Base-by-base conservation (phyloP, 2,888 invertebrate genomes). In the Drosophila phalerata region DNA sequence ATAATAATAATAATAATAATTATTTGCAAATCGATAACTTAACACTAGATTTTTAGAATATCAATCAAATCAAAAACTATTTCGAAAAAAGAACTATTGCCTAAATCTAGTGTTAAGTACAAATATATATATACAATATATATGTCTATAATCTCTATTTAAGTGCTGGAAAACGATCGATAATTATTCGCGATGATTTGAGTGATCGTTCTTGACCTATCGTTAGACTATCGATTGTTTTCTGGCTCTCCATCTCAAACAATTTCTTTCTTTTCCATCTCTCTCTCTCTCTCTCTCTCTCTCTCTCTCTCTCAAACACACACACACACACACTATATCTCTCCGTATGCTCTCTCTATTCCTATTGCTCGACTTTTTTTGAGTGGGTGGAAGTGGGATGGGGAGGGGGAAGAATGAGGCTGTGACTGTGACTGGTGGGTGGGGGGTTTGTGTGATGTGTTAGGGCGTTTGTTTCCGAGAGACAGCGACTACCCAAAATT, bases 91-190 rank as follows among this genome's bases (percentile, higher is more conserved):
- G 8, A 28, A n/a, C 49, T 5, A 9, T n/a, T 5, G 9, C 19
- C 43, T 51, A 63, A 58, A 64, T 79, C 61, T 71, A 11, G 79
- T 67, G 63, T 58, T 63, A 42, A 63, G 60, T 66, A 15, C 32
- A 25, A 57, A 45, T 48, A 38, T 40, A 22, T 2, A 49, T 30
- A 52, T 22, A 37, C 30, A 47, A 9, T 30, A 43, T 52, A 37
- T 53, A 47, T 30, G 25, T 70, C 32, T 22, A 47, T 47, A 43
- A 57, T 28, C 25, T 48, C 30, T 48, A 17, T 32, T 38, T 15
- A 28, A 43, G 10, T 25, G 42, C 22, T 45, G 68, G 34, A 68
- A 68, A 68, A 34, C n/a, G 25, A 57, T 67, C 57, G 68, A 68
- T 66, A 45, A n/a, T 13, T n/a, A 11, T 19, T 19, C 60, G 2